Evolutionary conservation across 1,140 invertebrate genomes (phyloP).

Genomic region (Eupristina koningsbergeri): DNA sequence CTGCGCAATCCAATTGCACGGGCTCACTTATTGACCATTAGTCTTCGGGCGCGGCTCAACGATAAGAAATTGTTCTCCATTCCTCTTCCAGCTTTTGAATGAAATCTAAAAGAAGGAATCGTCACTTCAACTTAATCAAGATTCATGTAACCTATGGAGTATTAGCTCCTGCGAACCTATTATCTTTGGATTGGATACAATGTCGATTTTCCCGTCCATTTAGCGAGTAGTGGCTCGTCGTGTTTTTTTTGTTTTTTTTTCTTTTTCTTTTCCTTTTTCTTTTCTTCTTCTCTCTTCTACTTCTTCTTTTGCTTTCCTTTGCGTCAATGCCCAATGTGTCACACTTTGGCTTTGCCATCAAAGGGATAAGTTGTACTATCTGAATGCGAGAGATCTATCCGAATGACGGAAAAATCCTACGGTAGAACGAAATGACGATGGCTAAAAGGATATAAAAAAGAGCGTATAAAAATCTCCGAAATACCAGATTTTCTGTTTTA

Average conservation of each 20-base stretch:
- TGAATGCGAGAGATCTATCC: background rate
- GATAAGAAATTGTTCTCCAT: conserved; percentile 11
- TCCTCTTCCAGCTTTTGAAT: too few relatives aligned
- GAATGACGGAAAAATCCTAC: background rate
- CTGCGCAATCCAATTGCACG: background rate
- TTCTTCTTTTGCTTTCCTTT: background rate
- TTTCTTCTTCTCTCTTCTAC: too few relatives aligned
- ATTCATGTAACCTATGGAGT: background rate
- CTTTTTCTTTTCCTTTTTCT: too few relatives aligned
- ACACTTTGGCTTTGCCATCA: background rate
- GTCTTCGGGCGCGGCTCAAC: background rate
- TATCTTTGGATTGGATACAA: background rate
- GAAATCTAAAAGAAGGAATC: conserved; percentile 2
- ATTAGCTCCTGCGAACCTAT: background rate
- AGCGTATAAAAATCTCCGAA: background rate
- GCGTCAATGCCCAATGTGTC: background rate
- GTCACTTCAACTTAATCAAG: background rate
- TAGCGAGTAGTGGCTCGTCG: background rate
- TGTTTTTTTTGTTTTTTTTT: too few relatives aligned
- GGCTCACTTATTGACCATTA: conserved; percentile 29
- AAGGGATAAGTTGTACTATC: background rate
- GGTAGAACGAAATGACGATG: background rate
- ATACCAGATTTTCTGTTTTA: background rate
- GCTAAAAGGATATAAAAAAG: background rate
- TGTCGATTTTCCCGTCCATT: background rate